Evolutionary conservation across 2,797 vertebrate species (phyloP).

Genomic region (Lepus townsendii): DNA sequence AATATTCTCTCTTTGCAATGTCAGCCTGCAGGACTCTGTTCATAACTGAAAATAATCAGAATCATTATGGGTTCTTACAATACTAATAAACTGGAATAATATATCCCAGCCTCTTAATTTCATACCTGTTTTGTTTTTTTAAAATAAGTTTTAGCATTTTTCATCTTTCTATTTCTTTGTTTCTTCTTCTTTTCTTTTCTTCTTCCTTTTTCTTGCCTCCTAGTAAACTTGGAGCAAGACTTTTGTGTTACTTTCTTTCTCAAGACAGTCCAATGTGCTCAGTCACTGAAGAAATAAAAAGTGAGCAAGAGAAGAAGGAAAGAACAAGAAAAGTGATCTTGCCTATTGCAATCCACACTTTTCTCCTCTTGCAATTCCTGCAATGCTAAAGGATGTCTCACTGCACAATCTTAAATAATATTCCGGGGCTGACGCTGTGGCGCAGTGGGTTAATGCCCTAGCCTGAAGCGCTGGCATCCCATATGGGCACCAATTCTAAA

Average conservation of each 20-base stretch:
- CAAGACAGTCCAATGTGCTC: constrained; percentile 74
- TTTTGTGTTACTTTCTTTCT: constrained; percentile 63
- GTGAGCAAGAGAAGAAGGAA: neutral
- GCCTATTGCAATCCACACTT: constrained; percentile 64
- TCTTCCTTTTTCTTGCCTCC: neutral
- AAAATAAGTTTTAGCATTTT: constrained; percentile 17
- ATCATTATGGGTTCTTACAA: constrained; percentile 46
- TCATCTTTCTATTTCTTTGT: no score
- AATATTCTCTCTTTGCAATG: neutral
- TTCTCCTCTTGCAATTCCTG: constrained; percentile 59
- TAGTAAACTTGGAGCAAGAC: constrained; percentile 33
- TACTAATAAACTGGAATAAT: neutral
- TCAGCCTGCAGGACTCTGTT: neutral
- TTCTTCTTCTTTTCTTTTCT: no score
- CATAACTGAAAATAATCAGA: constrained; percentile 26
- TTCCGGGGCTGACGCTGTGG: neutral
- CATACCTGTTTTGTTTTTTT: neutral
- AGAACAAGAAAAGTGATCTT: constrained; percentile 71
- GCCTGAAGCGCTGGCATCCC: no score
- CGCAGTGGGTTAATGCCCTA: no score
- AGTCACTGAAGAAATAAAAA: constrained; percentile 74
- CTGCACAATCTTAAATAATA: constrained; percentile 83
- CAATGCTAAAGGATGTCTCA: constrained; percentile 80
- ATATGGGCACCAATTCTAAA: no score
- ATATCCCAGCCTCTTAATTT: constrained; percentile 48